Evolutionary conservation across 2,797 vertebrate genomes (phyloP).

Genomic region (Aphelocoma californica): DNA sequence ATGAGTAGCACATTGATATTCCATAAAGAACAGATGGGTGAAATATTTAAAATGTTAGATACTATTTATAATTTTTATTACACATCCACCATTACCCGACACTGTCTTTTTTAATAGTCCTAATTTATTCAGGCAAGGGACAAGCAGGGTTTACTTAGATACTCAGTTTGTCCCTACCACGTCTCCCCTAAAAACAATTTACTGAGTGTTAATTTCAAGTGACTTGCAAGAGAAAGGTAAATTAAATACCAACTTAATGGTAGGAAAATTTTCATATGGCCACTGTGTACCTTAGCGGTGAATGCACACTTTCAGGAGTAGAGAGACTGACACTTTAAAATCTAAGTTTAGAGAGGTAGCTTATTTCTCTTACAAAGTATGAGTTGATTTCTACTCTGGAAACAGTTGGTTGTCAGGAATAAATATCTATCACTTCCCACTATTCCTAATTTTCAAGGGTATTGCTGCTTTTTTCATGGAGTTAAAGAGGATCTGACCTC

Average conservation of each 20-base stretch:
- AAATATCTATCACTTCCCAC: constrained; percentile 9
- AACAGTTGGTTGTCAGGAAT: neutral
- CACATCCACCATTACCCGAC: neutral
- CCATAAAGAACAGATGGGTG: neutral
- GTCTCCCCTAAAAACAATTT: neutral
- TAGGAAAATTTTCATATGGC: neutral
- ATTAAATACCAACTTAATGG: neutral
- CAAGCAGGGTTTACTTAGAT: neutral
- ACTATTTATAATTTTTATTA: neutral
- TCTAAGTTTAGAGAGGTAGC: constrained; percentile 28
- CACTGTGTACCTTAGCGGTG: neutral
- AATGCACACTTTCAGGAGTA: constrained; percentile 19
- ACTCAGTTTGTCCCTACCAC: neutral
- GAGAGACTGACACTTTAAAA: neutral
- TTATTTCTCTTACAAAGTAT: constrained; percentile 3
- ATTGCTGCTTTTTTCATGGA: neutral
- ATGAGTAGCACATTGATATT: neutral
- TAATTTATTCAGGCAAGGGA: neutral
- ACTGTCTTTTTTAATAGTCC: neutral
- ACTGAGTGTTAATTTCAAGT: constrained; percentile 27
- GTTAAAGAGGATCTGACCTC: constrained; percentile 30
- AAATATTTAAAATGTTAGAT: neutral
- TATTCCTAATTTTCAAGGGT: neutral
- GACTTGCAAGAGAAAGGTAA: neutral
- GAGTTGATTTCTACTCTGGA: constrained; percentile 1